Percentiles rank a stretch among this genome's conserved stretches.
Conservation (phyloP, 23 tunicate genomes). For the Ciona savignyi region DNA sequence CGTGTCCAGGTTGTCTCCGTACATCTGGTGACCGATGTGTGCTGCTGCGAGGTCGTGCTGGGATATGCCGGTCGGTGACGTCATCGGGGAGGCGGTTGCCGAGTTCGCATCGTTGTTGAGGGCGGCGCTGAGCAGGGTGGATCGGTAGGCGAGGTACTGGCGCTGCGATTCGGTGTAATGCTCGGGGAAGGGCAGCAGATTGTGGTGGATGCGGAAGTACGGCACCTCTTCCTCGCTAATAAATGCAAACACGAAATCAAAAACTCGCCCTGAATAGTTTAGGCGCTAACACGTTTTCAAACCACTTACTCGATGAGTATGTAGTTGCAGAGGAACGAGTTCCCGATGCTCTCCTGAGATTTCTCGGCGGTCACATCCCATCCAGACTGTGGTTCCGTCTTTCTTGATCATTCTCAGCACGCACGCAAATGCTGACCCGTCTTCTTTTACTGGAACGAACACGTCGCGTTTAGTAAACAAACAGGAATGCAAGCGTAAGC, state of each 20-base stretch:
- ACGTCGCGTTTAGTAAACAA: no score
- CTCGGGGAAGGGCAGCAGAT: conserved; percentile 92
- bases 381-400: conserved; percentile 69
- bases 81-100: conserved; percentile 55
- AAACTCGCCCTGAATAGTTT: no score
- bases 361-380: conserved; percentile 92
- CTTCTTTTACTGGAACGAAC: conserved; percentile 76
- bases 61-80: conserved; percentile 57
- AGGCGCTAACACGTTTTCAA: background rate
- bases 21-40: conserved; percentile 14
- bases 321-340: conserved; percentile 93
- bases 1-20: conserved; percentile 47
- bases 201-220: conserved; percentile 90
- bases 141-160: conserved; percentile 78
- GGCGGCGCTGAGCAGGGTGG: conserved; percentile 79
- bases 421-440: conserved; percentile 88
- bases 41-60: conserved; percentile 47
- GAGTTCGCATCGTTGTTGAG: conserved; percentile 66
- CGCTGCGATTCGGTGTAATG: conserved; percentile 84
- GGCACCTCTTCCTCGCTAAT: conserved; percentile 97
- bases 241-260: no score
- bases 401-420: conserved; percentile 83
- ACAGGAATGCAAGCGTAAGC: no score
- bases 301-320: conserved; percentile 61
- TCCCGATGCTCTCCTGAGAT: conserved; percentile 79